A percentile compares a stretch with the other conserved stretches of the same genome.
Conservation (phyloP, 2,888 invertebrate genomes). For the Lumbricus terrestris region DNA sequence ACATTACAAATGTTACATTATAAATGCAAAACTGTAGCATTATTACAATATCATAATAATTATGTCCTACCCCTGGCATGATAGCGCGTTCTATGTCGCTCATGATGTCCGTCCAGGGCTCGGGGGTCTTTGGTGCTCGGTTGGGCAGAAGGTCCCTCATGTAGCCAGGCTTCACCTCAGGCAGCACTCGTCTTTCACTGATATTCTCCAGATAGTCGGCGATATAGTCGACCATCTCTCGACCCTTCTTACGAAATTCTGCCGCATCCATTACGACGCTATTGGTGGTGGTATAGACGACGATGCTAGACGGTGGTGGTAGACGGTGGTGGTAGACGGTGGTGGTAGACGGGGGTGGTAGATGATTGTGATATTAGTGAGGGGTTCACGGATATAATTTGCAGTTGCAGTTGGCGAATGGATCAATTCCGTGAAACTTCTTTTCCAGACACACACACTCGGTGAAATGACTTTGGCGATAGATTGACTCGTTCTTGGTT, state of each 20-base stretch:
- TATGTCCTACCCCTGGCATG: constrained; percentile 40
- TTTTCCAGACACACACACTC: not conserved
- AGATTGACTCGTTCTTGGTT: not conserved
- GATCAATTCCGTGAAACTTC: not conserved
- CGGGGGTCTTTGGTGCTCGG: constrained; percentile 47
- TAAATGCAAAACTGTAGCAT: too few species aligned
- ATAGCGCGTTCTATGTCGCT: constrained; percentile 38
- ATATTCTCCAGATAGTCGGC: constrained; percentile 37
- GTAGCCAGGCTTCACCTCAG: constrained; percentile 36
- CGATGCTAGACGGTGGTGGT: too few species aligned
- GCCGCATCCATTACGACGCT: constrained; percentile 32
- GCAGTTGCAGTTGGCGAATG: not conserved
- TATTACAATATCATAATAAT: too few species aligned
- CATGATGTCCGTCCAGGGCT: constrained; percentile 39
- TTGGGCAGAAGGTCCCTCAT: constrained; percentile 46
- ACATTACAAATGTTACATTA: too few species aligned
- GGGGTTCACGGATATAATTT: not conserved
- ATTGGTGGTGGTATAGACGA: not conserved
- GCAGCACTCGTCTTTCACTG: constrained; percentile 23
- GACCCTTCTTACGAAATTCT: constrained; percentile 33
- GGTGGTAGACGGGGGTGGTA: not conserved
- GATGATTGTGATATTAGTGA: not conserved
- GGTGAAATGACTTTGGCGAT: not conserved
- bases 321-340: not conserved
- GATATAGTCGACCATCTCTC: constrained; percentile 37